Evolutionary conservation across 1,140 invertebrate species (phyloP).

Genomic region (Pseudoatta argentina): DNA sequence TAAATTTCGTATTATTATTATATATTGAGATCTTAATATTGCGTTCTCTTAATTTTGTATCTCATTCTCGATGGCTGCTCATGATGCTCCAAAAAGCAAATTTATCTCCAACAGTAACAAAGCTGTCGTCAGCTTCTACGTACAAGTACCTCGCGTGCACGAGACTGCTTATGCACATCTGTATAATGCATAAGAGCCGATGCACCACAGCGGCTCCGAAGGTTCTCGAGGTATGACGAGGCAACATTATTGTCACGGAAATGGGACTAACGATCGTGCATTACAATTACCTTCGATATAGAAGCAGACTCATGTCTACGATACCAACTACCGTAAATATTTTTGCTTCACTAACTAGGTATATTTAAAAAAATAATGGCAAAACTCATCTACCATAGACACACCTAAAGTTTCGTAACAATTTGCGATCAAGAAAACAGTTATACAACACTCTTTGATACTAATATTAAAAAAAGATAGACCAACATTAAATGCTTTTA

Average conservation of each 20-base stretch:
- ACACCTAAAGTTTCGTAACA: not conserved
- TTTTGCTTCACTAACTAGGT: not conserved
- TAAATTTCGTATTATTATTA: conserved; percentile 6
- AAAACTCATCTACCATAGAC: not conserved
- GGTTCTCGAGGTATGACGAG: conserved; percentile 37
- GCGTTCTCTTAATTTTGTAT: not conserved
- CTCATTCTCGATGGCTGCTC: not conserved
- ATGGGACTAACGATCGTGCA: conserved; percentile 49
- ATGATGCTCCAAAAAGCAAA: not conserved
- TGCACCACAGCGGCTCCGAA: conserved; percentile 7
- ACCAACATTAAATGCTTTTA: not conserved
- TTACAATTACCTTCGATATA: conserved; percentile 49
- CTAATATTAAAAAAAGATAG: not conserved
- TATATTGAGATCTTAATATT: not conserved
- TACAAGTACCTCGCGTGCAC: conserved; percentile 42
- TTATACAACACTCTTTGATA: not conserved
- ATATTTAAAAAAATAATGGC: not conserved
- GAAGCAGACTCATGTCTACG: conserved; percentile 27
- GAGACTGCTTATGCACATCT: conserved; percentile 22
- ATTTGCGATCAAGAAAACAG: not conserved
- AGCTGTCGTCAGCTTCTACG: conserved; percentile 24
- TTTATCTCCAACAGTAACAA: conserved; percentile 15
- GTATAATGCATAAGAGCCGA: conserved; percentile 44
- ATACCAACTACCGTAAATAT: conserved; percentile 21
- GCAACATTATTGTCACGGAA: conserved; percentile 66